Evolutionary conservation across 2,888 invertebrate species (phyloP).

Genomic region (Cheilosia vulpina): DNA sequence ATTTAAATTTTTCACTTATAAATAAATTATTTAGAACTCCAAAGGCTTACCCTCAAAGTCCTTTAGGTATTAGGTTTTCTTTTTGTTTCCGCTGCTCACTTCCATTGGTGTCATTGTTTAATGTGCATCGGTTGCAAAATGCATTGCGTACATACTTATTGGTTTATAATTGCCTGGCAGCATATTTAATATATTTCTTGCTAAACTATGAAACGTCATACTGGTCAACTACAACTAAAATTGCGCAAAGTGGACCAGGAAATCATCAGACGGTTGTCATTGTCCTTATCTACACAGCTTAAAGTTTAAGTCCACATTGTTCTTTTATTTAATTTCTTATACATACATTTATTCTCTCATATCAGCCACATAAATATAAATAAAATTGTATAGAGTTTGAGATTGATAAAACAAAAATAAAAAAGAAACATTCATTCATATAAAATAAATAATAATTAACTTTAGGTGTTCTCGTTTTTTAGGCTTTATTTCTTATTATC

Average conservation of each 20-base stretch:
- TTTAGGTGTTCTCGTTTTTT: constrained; percentile 41
- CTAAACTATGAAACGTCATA: too few species aligned
- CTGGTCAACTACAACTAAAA: background rate
- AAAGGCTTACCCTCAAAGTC: too few species aligned
- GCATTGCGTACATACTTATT: too few species aligned
- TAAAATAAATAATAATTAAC: constrained; percentile 60
- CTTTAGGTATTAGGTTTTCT: too few species aligned
- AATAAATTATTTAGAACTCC: too few species aligned
- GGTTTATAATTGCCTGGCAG: too few species aligned
- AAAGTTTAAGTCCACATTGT: constrained; percentile 6
- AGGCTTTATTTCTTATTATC: constrained; percentile 32
- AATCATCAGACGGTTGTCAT: background rate
- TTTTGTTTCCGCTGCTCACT: too few species aligned
- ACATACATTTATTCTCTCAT: constrained; percentile 17
- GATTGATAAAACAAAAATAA: constrained; percentile 24
- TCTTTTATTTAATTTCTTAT: constrained; percentile 26
- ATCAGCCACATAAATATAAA: constrained; percentile 27
- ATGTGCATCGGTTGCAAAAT: too few species aligned
- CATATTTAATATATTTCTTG: too few species aligned
- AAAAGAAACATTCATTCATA: constrained; percentile 34
- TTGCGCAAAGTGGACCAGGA: background rate
- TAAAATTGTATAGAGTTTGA: constrained; percentile 20
- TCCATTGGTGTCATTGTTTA: too few species aligned
- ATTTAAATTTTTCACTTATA: too few species aligned
- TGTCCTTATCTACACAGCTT: constrained; percentile 1